phyloP scores from a whole-genome alignment of 2,888 invertebrate genomes.

The Leptopterna dolabrata region DNA sequence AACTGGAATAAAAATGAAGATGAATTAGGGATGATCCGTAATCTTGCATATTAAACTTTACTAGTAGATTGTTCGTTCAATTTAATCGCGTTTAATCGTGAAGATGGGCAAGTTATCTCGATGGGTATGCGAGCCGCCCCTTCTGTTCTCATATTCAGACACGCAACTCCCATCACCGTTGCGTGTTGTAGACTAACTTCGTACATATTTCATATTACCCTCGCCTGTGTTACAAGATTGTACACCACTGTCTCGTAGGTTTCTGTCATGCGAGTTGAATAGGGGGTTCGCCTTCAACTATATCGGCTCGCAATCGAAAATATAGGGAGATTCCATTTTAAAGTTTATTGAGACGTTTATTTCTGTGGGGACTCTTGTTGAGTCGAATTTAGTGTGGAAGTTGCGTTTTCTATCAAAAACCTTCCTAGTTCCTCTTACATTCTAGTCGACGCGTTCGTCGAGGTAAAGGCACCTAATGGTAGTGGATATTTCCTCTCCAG shows the following conservation, averaged over 20 bases:
- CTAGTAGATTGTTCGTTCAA: background rate
- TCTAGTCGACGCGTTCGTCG: no score
- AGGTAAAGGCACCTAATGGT: no score
- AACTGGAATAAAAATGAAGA: background rate
- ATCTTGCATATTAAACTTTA: background rate
- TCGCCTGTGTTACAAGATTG: background rate
- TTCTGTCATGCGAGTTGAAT: background rate
- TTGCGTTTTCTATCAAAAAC: no score
- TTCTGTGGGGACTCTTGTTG: no score
- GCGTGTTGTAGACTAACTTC: background rate
- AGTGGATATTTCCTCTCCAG: no score
- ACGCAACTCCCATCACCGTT: constrained; percentile 1
- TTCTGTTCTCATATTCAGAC: background rate
- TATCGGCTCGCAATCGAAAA: background rate
- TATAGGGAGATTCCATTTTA: background rate
- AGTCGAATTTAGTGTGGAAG: no score
- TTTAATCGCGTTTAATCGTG: constrained; percentile 19
- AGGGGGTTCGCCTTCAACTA: background rate
- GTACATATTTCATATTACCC: background rate
- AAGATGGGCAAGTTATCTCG: background rate
- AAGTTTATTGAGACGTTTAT: background rate
- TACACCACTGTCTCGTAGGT: background rate
- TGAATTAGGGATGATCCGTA: background rate
- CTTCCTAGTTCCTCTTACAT: no score
- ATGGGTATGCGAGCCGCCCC: background rate